Evolutionary conservation across 1,140 invertebrate species (phyloP).

Genomic region (Zophobas atratus): DNA sequence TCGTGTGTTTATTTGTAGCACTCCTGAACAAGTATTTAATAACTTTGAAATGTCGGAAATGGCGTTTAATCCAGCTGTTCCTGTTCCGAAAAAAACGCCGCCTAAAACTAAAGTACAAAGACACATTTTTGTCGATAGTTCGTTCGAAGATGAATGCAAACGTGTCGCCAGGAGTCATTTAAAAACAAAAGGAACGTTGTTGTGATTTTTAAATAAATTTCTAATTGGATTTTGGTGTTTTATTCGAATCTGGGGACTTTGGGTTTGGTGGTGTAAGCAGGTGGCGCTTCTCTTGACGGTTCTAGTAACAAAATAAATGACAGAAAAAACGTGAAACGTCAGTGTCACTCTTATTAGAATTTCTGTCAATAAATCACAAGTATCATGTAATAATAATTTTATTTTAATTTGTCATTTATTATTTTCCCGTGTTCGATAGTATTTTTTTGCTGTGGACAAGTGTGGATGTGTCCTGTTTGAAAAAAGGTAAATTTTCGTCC

Average conservation of each 20-base stretch:
- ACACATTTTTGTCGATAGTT: conserved; percentile 52
- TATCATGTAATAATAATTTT: conserved; percentile 47
- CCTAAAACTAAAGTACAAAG: conserved; percentile 61
- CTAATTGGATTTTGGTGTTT: conserved; percentile 12
- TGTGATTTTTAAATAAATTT: conserved; percentile 24
- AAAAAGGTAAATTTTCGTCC: conserved; percentile 26
- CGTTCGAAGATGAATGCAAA: conserved; percentile 60
- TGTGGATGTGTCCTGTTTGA: conserved; percentile 12
- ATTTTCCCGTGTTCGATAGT: conserved; percentile 18
- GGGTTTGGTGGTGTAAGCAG: conserved; percentile 1
- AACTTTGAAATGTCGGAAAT: conserved; percentile 77
- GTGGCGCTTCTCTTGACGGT: conserved; percentile 18
- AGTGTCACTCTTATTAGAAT: conserved; percentile 41
- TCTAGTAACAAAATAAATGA: conserved; percentile 34
- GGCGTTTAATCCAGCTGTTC: conserved; percentile 77
- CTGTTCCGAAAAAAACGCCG: conserved; percentile 68
- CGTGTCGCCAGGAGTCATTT: conserved; percentile 7
- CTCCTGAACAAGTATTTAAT: conserved; percentile 71
- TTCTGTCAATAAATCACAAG: conserved; percentile 31
- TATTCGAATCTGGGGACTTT: neutral
- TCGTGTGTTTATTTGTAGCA: conserved; percentile 62
- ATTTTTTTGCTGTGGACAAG: conserved; percentile 14
- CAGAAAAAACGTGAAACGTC: conserved; percentile 45
- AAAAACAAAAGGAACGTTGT: conserved; percentile 2
- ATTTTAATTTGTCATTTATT: conserved; percentile 38